A percentile compares a stretch with the other conserved stretches of the same genome.
phyloP scores from a whole-genome alignment of 2,888 invertebrate genomes.

The Punctoribates punctum region DNA sequence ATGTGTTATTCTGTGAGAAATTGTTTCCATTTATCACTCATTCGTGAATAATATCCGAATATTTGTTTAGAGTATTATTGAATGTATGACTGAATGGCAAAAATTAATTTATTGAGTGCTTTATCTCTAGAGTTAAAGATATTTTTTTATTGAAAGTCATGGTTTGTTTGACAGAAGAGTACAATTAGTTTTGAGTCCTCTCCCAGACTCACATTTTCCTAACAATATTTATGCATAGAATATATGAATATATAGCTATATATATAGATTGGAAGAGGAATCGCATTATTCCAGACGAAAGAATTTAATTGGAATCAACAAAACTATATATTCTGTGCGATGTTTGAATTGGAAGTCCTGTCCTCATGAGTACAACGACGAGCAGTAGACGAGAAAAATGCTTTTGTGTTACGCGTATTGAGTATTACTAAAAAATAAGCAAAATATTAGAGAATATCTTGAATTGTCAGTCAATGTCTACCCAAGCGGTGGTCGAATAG shows the following conservation, averaged over 20 bases:
- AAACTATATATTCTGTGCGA: slow-evolving; percentile 11
- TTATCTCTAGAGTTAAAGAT: not conserved
- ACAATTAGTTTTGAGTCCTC: not conserved
- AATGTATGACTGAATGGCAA: not conserved
- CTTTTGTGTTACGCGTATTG: not conserved
- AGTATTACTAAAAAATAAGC: not conserved
- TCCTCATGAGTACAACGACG: not conserved
- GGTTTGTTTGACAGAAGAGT: not conserved
- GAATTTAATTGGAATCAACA: slow-evolving; percentile 13
- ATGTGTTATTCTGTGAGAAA: not conserved
- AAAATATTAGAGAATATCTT: not conserved
- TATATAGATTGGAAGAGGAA: not conserved
- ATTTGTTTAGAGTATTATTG: not conserved
- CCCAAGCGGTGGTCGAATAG: not conserved
- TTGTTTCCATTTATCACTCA: slow-evolving; percentile 9
- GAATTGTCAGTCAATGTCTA: slow-evolving; percentile 7
- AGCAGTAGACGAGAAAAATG: slow-evolving; percentile 8
- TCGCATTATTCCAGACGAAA: not conserved
- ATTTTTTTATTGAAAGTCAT: not conserved
- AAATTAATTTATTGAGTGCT: slow-evolving; percentile 13
- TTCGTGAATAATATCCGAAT: not conserved
- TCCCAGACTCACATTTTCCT: not conserved
- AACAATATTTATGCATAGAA: not conserved
- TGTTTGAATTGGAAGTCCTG: not conserved
- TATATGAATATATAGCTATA: too few relatives aligned